Base-by-base conservation (phyloP, 2,113 vertebrate species). In the Irena cyanogastra region DNA sequence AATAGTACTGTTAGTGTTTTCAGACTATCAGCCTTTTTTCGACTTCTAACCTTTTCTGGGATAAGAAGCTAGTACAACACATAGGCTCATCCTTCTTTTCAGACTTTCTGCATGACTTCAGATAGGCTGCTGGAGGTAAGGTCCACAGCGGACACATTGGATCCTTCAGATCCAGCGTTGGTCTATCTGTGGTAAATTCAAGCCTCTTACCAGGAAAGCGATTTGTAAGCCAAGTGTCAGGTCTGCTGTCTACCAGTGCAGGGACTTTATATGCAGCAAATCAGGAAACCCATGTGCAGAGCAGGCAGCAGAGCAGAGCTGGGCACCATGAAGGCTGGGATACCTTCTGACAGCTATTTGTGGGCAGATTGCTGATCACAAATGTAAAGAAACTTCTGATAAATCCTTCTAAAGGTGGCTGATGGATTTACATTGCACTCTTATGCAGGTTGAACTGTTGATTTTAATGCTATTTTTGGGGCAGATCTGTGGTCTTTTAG, bases 221-320 rank as follows among this genome's bases (percentile, higher is more conserved):
- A 54, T 76, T 89, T 5, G 1, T 31, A 59, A 87, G 6, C 12
- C 42, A 75, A 24, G 24, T 18, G 9, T 57, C 12, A 44, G 27
- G 6, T 80, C 35, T 76, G 17, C 15, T 68, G 33, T 49, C 11
- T 60, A 14, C 14, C 13, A 21, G 28, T 23, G 4, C 31, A 72
- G 44, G 15, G 10, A 84, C 35, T 44, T 63, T 4, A 47, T 19
- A 39, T 1, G 1, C 26, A 70, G 11, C 0, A 1, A 27, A 6
- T 49, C 50, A 41, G 19, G 41, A 80, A 83, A 22, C 11, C 7
- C 23, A 16, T 0, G 1, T 9, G 13, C 6, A 54, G 20, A 50
- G 5, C 21, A 60, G 30, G 17, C 13, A 66, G 37, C 30, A 69
- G 23, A 74, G 18, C 15, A 50, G 35, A 82, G 8, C 7, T 30